Evolutionary conservation across 2,113 vertebrate genomes (phyloP).

Genomic region (Boulengeromyrus knoepffleri): DNA sequence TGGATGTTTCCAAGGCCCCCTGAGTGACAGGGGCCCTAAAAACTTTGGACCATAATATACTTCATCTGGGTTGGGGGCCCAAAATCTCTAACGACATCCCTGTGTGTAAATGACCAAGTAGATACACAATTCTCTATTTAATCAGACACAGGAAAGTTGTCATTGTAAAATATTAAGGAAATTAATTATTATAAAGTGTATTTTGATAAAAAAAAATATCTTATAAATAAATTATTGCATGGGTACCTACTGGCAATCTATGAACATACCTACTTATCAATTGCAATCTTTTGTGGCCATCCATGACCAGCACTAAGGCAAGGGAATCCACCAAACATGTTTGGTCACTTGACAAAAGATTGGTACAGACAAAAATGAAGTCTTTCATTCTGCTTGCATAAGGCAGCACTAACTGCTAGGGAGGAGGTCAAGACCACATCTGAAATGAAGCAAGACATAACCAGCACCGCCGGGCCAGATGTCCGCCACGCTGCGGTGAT

Average conservation of each 20-base stretch:
- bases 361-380: background rate
- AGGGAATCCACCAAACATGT: background rate
- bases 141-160: background rate
- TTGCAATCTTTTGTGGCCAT: too few species aligned
- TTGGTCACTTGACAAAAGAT: background rate
- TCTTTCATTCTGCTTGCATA: slow-evolving; percentile 3
- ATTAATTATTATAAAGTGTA: background rate
- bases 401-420: background rate
- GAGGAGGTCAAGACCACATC: slow-evolving; percentile 20
- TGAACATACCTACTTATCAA: background rate
- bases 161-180: background rate
- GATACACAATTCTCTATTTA: background rate
- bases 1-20: background rate
- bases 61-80: background rate
- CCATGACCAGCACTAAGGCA: background rate
- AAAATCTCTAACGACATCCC: background rate
- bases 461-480: slow-evolving; percentile 29
- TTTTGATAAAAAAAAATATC: background rate
- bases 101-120: background rate
- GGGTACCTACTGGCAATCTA: background rate
- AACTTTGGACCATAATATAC: background rate
- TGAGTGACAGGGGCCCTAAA: background rate
- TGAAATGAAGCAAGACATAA: slow-evolving; percentile 32
- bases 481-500: slow-evolving; percentile 30
- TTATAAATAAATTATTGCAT: background rate